Evolutionary conservation across 2,113 vertebrate genomes (phyloP), one percentile per base, ranked within the genome.

Genomic region (Tragulus kanchil): DNA sequence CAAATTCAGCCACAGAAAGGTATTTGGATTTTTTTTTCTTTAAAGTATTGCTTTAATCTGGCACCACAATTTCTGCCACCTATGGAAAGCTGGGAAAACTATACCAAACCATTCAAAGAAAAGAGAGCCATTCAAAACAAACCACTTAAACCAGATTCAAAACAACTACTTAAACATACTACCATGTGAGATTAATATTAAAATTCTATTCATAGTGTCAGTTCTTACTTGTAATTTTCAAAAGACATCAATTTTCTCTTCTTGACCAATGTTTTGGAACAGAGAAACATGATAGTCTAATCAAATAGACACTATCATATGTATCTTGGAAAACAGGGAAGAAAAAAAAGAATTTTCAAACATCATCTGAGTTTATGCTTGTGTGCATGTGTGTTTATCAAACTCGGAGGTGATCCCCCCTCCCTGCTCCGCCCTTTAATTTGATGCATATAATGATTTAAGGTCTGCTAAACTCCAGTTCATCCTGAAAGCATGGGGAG

Each of bases 401-500:
- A 71, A 93, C 77, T 93, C 23, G 64, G 88, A n/a, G 69, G 86
- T 50, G 3, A 4, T 73, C 4, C 7, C 31, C 61, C 42, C 36
- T 78, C 36, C 36, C 36, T 36, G 36, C 42, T 25, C 69, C 0
- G 69, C 83, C 56, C 73, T 85, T 96, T 89, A 85, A 52, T 81
- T 97, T 95, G 91, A 25, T 73, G 78, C 58, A 83, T 64, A 28
- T 96, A 64, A 36, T 85, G 85, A 91, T 98, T 96, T 56, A 67
- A 96, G 82, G 25, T 16, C 75, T 42, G 36, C 91, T 62, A 77
- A 89, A 94, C 93, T 96, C 96, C 28, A 2, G 97, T 90, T 98
- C 97, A 92, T 94, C 93, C 71, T 64, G 90, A 65, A 92, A 96
- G 85, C 89, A 42, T 13, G 88, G 96, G 84, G 84, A 97, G 85